Base-by-base conservation (phyloP, 2,888 invertebrate genomes). In the Lasius fuliginosus region DNA sequence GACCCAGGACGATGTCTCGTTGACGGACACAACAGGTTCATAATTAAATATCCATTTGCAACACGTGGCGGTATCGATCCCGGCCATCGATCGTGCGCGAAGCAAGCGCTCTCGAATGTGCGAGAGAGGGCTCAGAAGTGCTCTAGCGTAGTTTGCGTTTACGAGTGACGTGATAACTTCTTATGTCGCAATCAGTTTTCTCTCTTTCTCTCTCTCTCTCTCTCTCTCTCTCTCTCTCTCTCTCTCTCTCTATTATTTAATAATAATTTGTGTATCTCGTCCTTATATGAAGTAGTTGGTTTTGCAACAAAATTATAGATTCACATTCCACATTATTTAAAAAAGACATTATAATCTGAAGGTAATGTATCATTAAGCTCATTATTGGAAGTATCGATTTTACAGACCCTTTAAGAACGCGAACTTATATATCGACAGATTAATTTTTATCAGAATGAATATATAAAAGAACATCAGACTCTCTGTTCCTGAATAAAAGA, bases 1-100 rank as follows among this genome's bases (percentile, higher is more conserved):
- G 79, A 82, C 42, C 79, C 53, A 23, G 74, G 67, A 82, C 86
- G 77, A 88, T 90, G 92, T 92, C 53, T 53, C 91, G 91, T 90
- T 91, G 86, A 69, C 89, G 90, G 89, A 87, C 75, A 87, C 79
- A 83, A 82, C 81, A 60, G 67, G 11, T 69, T 82, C 86, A 87
- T 90, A 92, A 92, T 92, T 92, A 89, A 90, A 87, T 89, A 87
- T 88, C 15, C 87, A 85, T 86, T 89, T 88, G 90, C 83, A 82
- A 67, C 84, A 82, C 84, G 68, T 77, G 40, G 56, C 53, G 40
- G 3, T 27, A 76, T 68, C 49, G 53, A 76, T 40, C 12, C 23
- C 6, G 9, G 8, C 15, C 12, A 36, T 68, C 36, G 23, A 67
- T 76, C 36, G 56, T 12, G 18, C 18, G 11, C 33, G n/a, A 33